phyloP scores from a whole-genome alignment of 1,140 invertebrate species.

The Aphelinus atriplicis region DNA sequence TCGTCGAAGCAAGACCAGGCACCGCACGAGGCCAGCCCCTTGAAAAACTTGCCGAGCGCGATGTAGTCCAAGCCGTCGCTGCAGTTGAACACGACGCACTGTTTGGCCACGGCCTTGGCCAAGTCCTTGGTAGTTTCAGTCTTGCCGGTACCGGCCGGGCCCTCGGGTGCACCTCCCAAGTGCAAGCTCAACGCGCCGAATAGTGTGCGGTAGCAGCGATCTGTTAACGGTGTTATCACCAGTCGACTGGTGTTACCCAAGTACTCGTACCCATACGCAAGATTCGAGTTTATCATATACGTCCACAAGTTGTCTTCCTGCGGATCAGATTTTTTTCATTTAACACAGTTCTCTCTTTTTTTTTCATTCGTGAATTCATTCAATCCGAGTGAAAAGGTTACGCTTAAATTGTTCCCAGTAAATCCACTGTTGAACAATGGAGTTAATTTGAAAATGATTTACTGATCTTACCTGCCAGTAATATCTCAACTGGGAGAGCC shows the following conservation, averaged over 20 bases:
- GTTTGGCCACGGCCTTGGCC: conserved; percentile 95
- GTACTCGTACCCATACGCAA: conserved; percentile 96
- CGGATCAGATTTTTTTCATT: conserved; percentile 15
- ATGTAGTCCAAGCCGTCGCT: conserved; percentile 93
- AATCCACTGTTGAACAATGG: too few species aligned
- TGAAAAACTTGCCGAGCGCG: conserved; percentile 96
- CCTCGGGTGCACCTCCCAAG: conserved; percentile 90
- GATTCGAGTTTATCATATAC: conserved; percentile 90
- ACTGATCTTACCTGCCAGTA: conserved; percentile 83
- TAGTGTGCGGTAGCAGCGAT: conserved; percentile 91
- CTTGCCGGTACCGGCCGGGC: conserved; percentile 95
- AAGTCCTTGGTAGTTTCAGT: conserved; percentile 97
- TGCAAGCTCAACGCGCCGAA: conserved; percentile 91
- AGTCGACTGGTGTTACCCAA: conserved; percentile 89
- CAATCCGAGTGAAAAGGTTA: too few species aligned
- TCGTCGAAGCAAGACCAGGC: conserved; percentile 99
- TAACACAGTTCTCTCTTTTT: too few species aligned
- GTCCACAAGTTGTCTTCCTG: conserved; percentile 74
- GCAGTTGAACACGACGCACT: conserved; percentile 97
- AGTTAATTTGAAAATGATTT: too few species aligned
- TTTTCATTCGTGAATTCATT: too few species aligned
- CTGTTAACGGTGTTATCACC: conserved; percentile 91
- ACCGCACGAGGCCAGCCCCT: conserved; percentile 94
- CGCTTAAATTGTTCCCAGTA: too few species aligned
- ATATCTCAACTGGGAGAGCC: conserved; percentile 90